These are phyloP conservation scores for Rafetus swinhoei DNA, from an alignment of 2,113 vertebrate species.

Conservation along the genomic window DNA sequence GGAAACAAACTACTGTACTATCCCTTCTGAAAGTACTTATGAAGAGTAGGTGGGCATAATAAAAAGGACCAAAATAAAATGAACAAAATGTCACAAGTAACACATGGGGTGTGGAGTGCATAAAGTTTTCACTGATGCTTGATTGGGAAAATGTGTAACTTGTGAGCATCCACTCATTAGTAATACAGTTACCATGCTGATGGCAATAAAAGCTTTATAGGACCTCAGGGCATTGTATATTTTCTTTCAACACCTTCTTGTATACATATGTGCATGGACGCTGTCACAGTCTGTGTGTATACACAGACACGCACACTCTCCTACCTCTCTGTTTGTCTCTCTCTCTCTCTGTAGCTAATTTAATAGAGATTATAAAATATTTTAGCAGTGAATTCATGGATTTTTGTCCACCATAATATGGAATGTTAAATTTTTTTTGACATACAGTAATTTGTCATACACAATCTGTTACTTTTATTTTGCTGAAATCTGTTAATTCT, in stretches of 20 bases:
- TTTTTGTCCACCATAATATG: constrained; percentile 7
- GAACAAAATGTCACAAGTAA: not conserved
- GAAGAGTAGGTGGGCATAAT: not conserved
- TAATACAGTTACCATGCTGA: constrained; percentile 22
- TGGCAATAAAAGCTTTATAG: constrained; percentile 61
- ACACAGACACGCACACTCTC: no score
- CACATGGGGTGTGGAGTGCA: not conserved
- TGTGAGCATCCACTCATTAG: constrained; percentile 62
- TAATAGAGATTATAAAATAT: constrained; percentile 3
- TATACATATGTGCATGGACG: constrained; percentile 9
- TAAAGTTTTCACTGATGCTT: constrained; percentile 18
- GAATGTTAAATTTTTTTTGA: not conserved
- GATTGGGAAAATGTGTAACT: constrained; percentile 34
- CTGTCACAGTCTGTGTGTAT: constrained; percentile 1
- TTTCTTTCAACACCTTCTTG: constrained; percentile 40
- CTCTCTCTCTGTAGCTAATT: no score
- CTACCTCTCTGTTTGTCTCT: no score
- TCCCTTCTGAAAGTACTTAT: not conserved
- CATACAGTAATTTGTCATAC: not conserved
- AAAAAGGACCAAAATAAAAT: not conserved
- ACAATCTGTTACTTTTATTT: constrained; percentile 39
- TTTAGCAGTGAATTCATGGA: not conserved
- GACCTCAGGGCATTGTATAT: not conserved
- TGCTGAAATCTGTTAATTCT: constrained; percentile 25
- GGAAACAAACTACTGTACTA: not conserved